Evolutionary conservation across 1,140 invertebrate species (phyloP).

Genomic region (Drosophila parabipectinata): DNA sequence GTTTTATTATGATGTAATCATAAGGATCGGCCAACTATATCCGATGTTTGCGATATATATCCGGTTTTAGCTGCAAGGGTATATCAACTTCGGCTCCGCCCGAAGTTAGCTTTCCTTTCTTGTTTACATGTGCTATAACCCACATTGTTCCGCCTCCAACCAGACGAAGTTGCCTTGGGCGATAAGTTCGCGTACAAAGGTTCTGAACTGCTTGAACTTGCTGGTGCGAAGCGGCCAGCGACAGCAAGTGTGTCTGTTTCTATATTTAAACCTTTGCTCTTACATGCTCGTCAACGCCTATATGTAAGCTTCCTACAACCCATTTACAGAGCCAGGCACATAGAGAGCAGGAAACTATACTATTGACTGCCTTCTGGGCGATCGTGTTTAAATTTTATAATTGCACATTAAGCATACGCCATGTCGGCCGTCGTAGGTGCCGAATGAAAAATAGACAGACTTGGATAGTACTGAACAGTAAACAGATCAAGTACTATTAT

Average conservation of each 20-base stretch:
- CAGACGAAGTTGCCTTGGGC: conserved; percentile 45
- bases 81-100: too few species aligned
- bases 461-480: too few species aligned
- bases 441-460: not conserved
- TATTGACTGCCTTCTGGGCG: conserved; percentile 47
- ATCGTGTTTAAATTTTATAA: conserved; percentile 59
- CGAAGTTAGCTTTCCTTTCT: too few species aligned
- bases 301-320: conserved; percentile 6
- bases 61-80: too few species aligned
- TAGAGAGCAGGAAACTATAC: conserved; percentile 55
- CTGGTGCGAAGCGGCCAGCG: conserved; percentile 29
- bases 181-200: conserved; percentile 79
- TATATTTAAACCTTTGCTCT: conserved; percentile 25
- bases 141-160: conserved; percentile 39
- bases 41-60: too few species aligned
- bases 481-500: too few species aligned
- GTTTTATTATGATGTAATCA: too few species aligned
- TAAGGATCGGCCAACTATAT: too few species aligned
- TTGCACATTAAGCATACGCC: conserved; percentile 50
- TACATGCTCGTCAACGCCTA: conserved; percentile 4
- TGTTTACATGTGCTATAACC: too few species aligned
- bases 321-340: conserved; percentile 8
- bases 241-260: conserved; percentile 26
- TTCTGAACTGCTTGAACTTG: conserved; percentile 76
- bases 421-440: conserved; percentile 19